Evolutionary conservation across 2,888 invertebrate species (phyloP), one percentile per base, ranked within the genome.

Genomic region (Ctenicera cuprea): DNA sequence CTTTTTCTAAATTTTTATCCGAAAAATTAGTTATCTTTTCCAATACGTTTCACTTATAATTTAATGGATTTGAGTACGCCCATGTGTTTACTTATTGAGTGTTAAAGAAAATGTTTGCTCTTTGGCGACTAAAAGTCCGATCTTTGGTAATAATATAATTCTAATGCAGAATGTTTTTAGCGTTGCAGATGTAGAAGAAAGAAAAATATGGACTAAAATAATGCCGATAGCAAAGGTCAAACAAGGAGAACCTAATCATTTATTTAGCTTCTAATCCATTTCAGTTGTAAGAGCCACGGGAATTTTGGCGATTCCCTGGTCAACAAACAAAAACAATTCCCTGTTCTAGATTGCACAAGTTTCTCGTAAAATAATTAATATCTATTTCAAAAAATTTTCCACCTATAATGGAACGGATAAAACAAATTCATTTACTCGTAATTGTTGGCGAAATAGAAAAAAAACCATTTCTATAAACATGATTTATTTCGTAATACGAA

Each of bases 261-360:
- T 67, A 67, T 67, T 67, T 67, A 67, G 41, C 16, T 67, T 67
- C 67, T 67, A 67, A 67, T 67, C 67, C 67, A 67, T 67, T 67
- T 67, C 54, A 57, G 67, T 57, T 43, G 65, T 41, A 14, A 54
- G 57, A 38, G 67, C 52, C 54, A 54, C 57, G 67, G 67, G 57
- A 67, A 67, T 67, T 67, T 67, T 16, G 57, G 41, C 38, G 67
- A 54, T 67, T 67, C 52, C 65, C 50, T 62, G 62, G 62, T 45
- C 62, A 62, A 62, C 45, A 62, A 59, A 62, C 62, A 62, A 62
- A 62, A 62, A 43, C 62, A 45, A 59, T 43, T 62, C 16, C 26
- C 62, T 45, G 45, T 30, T 62, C 62, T 41, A 62, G 62, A 62
- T 62, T 62, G 45, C 62, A 30, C 22, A 62, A 62, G 43, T 62